Percentiles rank a stretch among this genome's conserved stretches.
These are phyloP conservation scores for Urophycis tenuis DNA, from an alignment of 2,797 vertebrate genomes.

Conservation along the genomic window DNA sequence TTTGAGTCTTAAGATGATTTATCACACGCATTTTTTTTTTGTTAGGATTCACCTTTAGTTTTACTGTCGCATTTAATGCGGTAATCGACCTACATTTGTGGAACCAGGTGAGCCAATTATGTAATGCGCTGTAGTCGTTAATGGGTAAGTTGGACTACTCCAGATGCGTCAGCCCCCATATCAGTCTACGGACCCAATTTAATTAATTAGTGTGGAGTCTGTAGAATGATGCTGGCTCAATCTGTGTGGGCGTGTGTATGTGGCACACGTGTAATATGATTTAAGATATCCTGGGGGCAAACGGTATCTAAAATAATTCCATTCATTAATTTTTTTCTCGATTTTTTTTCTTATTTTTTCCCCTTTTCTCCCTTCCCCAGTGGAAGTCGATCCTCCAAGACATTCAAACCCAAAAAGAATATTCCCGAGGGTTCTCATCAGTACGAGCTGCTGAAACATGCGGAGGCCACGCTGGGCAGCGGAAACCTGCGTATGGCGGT, in stretches of 20 bases:
- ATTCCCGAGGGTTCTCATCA: conserved; percentile 98
- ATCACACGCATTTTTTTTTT: background rate
- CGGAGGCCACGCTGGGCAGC: conserved; percentile 93
- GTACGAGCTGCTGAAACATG: conserved; percentile 96
- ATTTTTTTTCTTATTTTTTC: too few relatives aligned
- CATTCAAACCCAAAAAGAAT: conserved; percentile 99
- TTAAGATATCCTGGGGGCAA: too few relatives aligned
- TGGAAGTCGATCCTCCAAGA: conserved; percentile 91
- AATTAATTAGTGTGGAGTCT: background rate
- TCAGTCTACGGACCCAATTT: background rate
- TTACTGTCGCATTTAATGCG: background rate
- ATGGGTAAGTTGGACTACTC: background rate
- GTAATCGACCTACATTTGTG: background rate
- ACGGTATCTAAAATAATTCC: background rate
- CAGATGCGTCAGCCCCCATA: too few relatives aligned
- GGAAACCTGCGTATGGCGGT: conserved; percentile 97
- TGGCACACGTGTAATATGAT: too few relatives aligned
- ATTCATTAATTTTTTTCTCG: background rate
- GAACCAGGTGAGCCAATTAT: background rate
- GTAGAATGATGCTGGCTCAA: too few relatives aligned
- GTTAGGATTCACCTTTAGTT: background rate
- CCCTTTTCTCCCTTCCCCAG: conserved; percentile 67
- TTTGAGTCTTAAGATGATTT: background rate
- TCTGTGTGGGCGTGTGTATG: too few relatives aligned
- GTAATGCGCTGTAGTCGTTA: background rate